Base-by-base conservation (phyloP, 2,888 invertebrate genomes). In the Chaetoderma sp. region DNA sequence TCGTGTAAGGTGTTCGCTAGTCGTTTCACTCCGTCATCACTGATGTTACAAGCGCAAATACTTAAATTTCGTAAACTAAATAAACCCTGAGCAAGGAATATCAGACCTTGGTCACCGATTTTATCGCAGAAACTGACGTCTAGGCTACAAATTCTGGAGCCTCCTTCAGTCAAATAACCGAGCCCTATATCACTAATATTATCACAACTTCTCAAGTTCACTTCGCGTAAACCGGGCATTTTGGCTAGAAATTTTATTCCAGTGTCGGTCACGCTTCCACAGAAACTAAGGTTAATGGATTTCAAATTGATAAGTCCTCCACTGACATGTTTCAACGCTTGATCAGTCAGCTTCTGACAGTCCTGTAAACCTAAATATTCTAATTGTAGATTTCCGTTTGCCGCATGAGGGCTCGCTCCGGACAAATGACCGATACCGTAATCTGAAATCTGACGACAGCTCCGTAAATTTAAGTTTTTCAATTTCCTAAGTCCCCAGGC, bases 41-140 rank as follows among this genome's bases (percentile, higher is more conserved):
- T 94, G 73, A 97, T 92, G 81, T 94, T 93, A 87, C 96, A 96
- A 64, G 96, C 95, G 85, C 94, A 94, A 65, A 96, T 88, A 64
- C 94, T 94, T 66, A 97, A 89, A 71, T 92, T 93, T 67, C 92
- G 90, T 64, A 97, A 89, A 70, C 93, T 92, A 79, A 93, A 94
- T 63, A 96, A 89, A 56, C 96, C 96, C 83, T 95, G 92, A n/a
- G 95, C 93, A 52, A 96, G 92, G 87, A 95, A 94, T 56, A 92
- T 91, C 65, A 96, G 88, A 0, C 95, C 94, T 83, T 93, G 93
- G 85, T 96, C 96, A 64, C 94, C 94, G 77, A 97, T 93, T 88
- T 96, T 95, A 88, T 96, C 96, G 89, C 96, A 97, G 87, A 97
- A 97, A 68, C 95, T 95, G 5, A 96, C 94, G 86, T 97, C 96